phyloP scores from a whole-genome alignment of 2,797 vertebrate genomes.

The Micropoecilia bifurca region DNA sequence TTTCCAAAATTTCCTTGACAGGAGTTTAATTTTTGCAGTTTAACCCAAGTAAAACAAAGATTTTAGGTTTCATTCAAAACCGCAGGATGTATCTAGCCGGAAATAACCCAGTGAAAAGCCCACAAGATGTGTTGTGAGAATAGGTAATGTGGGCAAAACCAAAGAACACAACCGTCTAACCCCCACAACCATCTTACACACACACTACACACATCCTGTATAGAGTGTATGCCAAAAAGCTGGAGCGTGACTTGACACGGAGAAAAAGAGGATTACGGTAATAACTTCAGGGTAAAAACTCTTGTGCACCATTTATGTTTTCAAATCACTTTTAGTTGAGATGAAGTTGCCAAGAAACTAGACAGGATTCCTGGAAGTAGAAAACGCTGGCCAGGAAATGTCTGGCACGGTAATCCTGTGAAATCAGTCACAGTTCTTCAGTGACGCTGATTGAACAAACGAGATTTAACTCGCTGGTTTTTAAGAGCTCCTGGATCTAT shows the following conservation, averaged over 20 bases:
- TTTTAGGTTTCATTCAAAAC: neutral
- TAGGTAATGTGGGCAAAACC: neutral
- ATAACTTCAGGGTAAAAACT: neutral
- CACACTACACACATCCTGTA: neutral
- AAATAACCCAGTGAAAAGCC: neutral
- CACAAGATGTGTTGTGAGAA: neutral
- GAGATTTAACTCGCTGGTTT: constrained; percentile 3
- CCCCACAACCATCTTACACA: neutral
- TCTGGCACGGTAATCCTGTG: neutral
- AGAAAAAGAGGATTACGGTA: neutral
- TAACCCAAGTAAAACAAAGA: neutral
- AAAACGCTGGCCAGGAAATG: neutral
- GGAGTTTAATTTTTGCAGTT: neutral
- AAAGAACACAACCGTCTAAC: neutral
- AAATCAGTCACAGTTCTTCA: neutral
- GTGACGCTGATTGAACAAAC: neutral
- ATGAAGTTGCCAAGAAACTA: neutral
- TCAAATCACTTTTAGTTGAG: neutral
- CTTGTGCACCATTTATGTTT: neutral
- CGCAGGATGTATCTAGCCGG: neutral
- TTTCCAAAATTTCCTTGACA: neutral
- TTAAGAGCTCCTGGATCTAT: neutral
- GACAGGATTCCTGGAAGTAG: neutral
- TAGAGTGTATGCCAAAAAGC: neutral
- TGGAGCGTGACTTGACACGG: neutral